Percentiles rank a stretch among this genome's conserved stretches.
These are phyloP conservation scores for Euglossa dilemma DNA, from an alignment of 1,140 invertebrate species.

Conservation along the genomic window DNA sequence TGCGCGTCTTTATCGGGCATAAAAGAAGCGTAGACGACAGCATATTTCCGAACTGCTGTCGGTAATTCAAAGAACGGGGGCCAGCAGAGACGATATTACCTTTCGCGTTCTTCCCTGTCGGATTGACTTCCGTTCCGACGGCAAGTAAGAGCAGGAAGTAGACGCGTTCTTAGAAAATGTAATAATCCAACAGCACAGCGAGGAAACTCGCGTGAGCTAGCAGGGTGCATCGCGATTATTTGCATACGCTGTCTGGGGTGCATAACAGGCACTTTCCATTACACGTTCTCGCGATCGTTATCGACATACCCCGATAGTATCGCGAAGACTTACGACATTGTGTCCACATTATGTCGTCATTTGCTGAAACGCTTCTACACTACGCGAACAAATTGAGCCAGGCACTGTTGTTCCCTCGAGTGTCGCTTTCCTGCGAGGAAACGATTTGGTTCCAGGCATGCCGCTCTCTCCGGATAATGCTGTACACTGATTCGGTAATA, in stretches of 20 bases:
- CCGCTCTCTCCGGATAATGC: not conserved
- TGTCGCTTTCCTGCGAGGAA: not conserved
- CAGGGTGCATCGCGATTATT: slow-evolving; percentile 14
- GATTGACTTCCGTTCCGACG: not conserved
- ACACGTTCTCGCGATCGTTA: slow-evolving; percentile 23
- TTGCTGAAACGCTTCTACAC: slow-evolving; percentile 5
- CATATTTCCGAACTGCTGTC: not conserved
- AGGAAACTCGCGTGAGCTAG: not conserved
- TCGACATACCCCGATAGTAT: slow-evolving; percentile 5
- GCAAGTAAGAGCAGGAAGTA: not conserved
- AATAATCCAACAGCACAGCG: not conserved
- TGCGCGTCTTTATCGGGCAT: not conserved
- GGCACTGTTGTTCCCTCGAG: not conserved
- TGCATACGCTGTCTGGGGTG: slow-evolving; percentile 15
- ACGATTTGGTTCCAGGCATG: not conserved
- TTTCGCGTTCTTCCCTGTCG: not conserved
- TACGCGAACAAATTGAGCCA: not conserved
- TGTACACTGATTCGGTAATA: not conserved
- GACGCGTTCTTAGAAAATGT: not conserved
- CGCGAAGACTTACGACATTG: not conserved
- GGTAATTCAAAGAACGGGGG: not conserved
- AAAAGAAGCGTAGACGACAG: not conserved
- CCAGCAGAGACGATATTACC: not conserved
- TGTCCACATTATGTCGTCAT: not conserved
- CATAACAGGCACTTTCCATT: not conserved